Percentiles rank a stretch among this genome's conserved stretches.
These are phyloP conservation scores for Xanthia icteritia DNA, from an alignment of 2,888 invertebrate species.

Conservation along the genomic window DNA sequence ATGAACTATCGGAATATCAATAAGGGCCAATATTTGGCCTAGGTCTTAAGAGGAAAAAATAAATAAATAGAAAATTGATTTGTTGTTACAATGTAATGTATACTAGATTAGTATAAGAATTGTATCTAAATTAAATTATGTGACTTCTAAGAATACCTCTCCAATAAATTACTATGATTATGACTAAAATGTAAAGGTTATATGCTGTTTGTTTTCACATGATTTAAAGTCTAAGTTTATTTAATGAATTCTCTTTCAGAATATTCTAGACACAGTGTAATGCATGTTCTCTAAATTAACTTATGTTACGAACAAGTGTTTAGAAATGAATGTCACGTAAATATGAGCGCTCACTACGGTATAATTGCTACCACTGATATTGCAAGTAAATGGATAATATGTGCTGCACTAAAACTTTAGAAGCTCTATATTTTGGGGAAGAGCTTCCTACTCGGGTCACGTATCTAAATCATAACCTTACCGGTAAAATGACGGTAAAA, in stretches of 20 bases:
- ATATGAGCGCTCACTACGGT: constrained; percentile 34
- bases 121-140: background rate
- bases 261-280: constrained; percentile 5
- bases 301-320: constrained; percentile 4
- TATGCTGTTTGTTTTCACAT: too few species aligned
- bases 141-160: background rate
- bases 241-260: background rate
- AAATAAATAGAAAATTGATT: too few species aligned
- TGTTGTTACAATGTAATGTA: too few species aligned
- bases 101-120: too few species aligned
- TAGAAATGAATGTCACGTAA: constrained; percentile 32
- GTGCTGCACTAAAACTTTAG: constrained; percentile 58
- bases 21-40: too few species aligned
- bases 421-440: constrained; percentile 34
- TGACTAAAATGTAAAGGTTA: too few species aligned
- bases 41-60: too few species aligned
- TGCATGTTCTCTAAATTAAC: constrained; percentile 6
- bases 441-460: constrained; percentile 61
- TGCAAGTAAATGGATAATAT: constrained; percentile 56
- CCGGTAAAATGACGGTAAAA: constrained; percentile 38
- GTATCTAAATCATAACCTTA: constrained; percentile 66
- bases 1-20: too few species aligned
- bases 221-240: too few species aligned
- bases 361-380: constrained; percentile 42
- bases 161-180: background rate